phyloP scores from a whole-genome alignment of 2,888 invertebrate genomes.

The Clivina fossor region DNA sequence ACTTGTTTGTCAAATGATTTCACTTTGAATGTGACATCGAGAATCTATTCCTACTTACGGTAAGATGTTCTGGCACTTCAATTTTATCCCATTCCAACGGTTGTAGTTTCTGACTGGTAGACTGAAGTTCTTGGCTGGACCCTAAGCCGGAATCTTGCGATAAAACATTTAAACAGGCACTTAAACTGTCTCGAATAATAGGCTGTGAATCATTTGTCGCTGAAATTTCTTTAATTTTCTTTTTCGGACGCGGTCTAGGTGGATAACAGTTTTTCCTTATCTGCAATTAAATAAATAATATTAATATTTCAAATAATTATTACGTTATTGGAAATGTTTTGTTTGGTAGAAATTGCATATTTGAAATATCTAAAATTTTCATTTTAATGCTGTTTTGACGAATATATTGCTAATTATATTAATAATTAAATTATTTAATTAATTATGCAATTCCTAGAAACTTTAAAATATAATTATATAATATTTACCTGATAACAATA shows the following conservation, averaged over 20 bases:
- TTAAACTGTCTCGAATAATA: slow-evolving; percentile 51
- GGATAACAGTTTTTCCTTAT: slow-evolving; percentile 69
- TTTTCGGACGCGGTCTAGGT: slow-evolving; percentile 59
- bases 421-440: too few species aligned
- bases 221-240: slow-evolving; percentile 38
- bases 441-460: too few species aligned
- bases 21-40: too few species aligned
- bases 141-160: slow-evolving; percentile 52
- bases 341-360: too few species aligned
- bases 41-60: slow-evolving; percentile 21
- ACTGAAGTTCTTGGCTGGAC: slow-evolving; percentile 50
- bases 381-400: too few species aligned
- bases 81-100: slow-evolving; percentile 48
- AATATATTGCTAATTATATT: background rate
- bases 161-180: slow-evolving; percentile 47
- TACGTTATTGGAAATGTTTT: too few species aligned
- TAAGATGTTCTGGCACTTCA: slow-evolving; percentile 46
- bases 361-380: too few species aligned
- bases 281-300: slow-evolving; percentile 52
- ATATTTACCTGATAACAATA: slow-evolving; percentile 47
- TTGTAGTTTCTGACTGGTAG: slow-evolving; percentile 50
- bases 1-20: too few species aligned
- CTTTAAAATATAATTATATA: background rate
- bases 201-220: slow-evolving; percentile 27
- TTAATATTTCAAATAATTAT: too few species aligned